Percentiles rank a stretch among this genome's conserved stretches.
These are phyloP conservation scores for Diadumene lineata DNA, from an alignment of 92 coral and sea anemone species.

Conservation along the genomic window DNA sequence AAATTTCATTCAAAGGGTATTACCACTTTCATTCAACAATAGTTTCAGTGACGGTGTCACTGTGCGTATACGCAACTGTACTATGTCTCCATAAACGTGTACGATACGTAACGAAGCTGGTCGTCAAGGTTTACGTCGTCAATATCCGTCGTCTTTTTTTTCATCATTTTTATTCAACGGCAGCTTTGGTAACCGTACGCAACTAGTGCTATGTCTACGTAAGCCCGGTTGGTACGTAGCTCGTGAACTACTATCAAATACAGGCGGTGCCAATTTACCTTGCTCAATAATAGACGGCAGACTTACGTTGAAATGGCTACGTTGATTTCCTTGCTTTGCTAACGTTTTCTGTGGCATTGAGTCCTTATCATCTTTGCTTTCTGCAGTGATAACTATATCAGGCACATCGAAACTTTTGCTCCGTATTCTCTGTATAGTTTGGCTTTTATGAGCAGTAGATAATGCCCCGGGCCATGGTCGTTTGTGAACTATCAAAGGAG, in stretches of 20 bases:
- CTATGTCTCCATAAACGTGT: too few relatives aligned
- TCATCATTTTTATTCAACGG: neutral
- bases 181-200: constrained; percentile 2
- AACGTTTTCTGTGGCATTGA: neutral
- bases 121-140: too few relatives aligned
- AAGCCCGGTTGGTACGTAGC: neutral
- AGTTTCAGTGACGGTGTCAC: too few relatives aligned
- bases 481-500: constrained; percentile 13
- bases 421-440: neutral
- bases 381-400: neutral
- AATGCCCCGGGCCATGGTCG: neutral
- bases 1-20: too few relatives aligned
- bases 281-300: neutral
- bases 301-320: neutral
- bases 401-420: constrained; percentile 4
- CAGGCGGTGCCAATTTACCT: neutral
- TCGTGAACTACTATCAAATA: neutral
- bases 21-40: too few relatives aligned
- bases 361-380: neutral
- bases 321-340: neutral
- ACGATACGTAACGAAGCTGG: too few relatives aligned
- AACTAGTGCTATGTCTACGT: neutral
- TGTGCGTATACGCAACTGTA: too few relatives aligned
- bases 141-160: neutral
- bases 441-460: neutral